Evolutionary conservation across 1,140 invertebrate species (phyloP).

Genomic region (Drosophila ananassae): DNA sequence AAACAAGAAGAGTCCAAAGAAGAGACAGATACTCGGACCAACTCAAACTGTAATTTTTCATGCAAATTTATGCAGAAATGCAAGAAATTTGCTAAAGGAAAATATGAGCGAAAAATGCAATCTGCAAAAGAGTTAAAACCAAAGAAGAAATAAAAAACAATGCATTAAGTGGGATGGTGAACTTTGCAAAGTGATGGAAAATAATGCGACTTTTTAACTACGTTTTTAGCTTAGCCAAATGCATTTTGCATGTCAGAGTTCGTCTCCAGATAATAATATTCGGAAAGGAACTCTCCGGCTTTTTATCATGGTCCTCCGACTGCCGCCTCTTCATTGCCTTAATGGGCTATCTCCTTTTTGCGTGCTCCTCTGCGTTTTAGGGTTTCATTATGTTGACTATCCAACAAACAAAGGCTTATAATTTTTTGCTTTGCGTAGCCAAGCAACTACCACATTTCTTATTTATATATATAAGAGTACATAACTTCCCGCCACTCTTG

Average conservation of each 20-base stretch:
- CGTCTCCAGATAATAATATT: conserved; percentile 69
- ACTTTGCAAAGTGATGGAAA: conserved; percentile 74
- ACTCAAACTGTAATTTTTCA: conserved; percentile 62
- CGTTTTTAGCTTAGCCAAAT: conserved; percentile 65
- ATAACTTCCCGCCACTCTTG: conserved; percentile 16
- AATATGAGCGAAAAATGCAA: conserved; percentile 49
- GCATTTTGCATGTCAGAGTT: conserved; percentile 76
- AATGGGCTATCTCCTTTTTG: conserved; percentile 37
- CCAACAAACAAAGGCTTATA: conserved; percentile 67
- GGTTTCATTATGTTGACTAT: conserved; percentile 61
- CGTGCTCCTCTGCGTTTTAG: conserved; percentile 16
- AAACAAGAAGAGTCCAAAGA: conserved; percentile 15
- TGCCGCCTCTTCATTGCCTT: conserved; percentile 50
- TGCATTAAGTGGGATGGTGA: conserved; percentile 32
- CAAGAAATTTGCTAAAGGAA: conserved; percentile 59
- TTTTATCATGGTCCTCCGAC: conserved; percentile 16
- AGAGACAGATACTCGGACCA: conserved; percentile 27
- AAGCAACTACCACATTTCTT: conserved; percentile 10
- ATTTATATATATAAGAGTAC: conserved; percentile 32
- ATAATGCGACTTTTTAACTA: conserved; percentile 82
- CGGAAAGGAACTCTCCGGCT: conserved; percentile 30
- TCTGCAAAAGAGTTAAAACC: conserved; percentile 45
- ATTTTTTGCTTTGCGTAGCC: conserved; percentile 47
- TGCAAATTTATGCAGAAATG: conserved; percentile 76
- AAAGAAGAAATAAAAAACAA: conserved; percentile 5